These are phyloP conservation scores for Ruditapes philippinarum DNA, from an alignment of 1,140 invertebrate genomes.

Conservation along the genomic window DNA sequence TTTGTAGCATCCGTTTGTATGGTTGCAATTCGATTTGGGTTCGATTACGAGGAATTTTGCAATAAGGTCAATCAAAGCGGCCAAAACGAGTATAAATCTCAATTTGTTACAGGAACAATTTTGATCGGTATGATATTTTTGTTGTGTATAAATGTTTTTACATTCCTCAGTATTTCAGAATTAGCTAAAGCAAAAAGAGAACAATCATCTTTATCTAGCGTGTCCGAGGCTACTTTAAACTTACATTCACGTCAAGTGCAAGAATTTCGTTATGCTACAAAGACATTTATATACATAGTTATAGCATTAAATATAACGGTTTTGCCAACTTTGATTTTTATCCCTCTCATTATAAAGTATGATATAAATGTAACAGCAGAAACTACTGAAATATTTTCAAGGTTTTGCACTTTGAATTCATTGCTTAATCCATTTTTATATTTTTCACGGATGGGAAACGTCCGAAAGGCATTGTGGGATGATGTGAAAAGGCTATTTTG, in stretches of 20 bases:
- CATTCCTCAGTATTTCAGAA: background rate
- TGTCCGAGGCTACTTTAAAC: background rate
- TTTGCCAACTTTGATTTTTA: background rate
- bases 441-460: background rate
- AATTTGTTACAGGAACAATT: background rate
- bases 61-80: background rate
- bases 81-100: background rate
- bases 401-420: background rate
- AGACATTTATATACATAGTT: background rate
- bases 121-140: background rate
- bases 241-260: background rate
- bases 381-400: background rate
- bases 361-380: background rate
- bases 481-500: too few species aligned
- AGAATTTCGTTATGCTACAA: background rate
- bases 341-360: background rate
- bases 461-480: background rate
- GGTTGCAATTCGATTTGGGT: background rate
- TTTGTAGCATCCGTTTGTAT: background rate
- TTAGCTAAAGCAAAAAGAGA: background rate
- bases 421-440: background rate
- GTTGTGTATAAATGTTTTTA: background rate
- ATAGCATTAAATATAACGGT: background rate
- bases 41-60: background rate
- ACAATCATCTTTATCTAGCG: background rate